phyloP scores from a whole-genome alignment of 2,113 vertebrate genomes.

The Mus pahari region DNA sequence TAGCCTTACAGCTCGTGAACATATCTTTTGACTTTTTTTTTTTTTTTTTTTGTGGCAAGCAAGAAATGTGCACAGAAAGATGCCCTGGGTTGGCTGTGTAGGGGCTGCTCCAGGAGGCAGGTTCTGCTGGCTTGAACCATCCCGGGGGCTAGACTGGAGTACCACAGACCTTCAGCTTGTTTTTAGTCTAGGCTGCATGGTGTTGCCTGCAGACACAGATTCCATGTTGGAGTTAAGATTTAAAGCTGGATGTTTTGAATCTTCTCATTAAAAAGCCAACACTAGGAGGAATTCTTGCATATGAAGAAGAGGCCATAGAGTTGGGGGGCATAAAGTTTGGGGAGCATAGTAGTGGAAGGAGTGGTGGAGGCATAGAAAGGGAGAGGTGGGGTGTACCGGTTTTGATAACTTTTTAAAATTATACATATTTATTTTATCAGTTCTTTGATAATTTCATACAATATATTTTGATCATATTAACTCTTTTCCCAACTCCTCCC shows the following conservation, averaged over 20 bases:
- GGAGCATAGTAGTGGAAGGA: background rate
- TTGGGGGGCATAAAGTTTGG: background rate
- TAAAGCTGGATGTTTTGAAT: background rate
- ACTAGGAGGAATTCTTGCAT: background rate
- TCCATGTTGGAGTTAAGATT: background rate
- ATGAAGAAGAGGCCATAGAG: background rate
- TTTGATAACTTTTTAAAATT: background rate
- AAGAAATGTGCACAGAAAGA: background rate
- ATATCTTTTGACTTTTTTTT: background rate
- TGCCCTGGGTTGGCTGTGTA: background rate
- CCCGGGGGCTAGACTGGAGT: too few relatives aligned
- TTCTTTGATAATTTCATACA: background rate
- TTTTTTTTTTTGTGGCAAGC: background rate
- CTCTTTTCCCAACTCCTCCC: background rate
- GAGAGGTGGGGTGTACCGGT: background rate
- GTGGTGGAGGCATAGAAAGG: background rate
- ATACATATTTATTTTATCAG: background rate
- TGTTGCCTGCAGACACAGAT: background rate
- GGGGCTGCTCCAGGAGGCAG: background rate
- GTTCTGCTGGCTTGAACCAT: fast-evolving
- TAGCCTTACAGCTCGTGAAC: background rate
- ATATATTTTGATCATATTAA: background rate
- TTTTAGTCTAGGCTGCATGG: background rate
- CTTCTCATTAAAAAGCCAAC: background rate
- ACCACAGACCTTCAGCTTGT: background rate